A percentile compares a stretch with the other conserved stretches of the same genome.
These are phyloP conservation scores for Cheilosia scutellata DNA, from an alignment of 2,888 invertebrate genomes.

Conservation along the genomic window DNA sequence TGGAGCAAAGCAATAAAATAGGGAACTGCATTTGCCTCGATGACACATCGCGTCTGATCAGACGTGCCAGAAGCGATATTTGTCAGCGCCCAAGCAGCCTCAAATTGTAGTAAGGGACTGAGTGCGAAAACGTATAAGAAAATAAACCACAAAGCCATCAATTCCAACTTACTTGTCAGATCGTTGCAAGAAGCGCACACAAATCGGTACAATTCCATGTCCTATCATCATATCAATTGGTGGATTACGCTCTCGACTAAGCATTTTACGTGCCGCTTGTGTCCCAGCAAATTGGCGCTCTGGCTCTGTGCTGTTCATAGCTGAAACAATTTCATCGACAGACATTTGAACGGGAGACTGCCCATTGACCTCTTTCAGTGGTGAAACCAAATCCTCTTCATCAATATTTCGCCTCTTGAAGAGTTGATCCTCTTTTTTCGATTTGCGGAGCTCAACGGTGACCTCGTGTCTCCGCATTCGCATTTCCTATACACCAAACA, in stretches of 20 bases:
- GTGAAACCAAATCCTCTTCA: slow-evolving; percentile 85
- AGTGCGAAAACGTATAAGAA: slow-evolving; percentile 77
- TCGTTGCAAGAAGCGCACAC: slow-evolving; percentile 90
- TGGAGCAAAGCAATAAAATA: slow-evolving; percentile 90
- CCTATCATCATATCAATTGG: slow-evolving; percentile 94
- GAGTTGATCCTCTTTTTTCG: slow-evolving; percentile 96
- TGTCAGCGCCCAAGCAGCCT: slow-evolving; percentile 98
- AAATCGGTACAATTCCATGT: slow-evolving; percentile 92
- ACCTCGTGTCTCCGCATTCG: slow-evolving; percentile 95
- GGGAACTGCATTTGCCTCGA: slow-evolving; percentile 93
- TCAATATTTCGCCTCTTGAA: slow-evolving; percentile 94
- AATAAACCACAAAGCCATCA: neutral
- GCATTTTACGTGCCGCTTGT: slow-evolving; percentile 93
- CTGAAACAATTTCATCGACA: slow-evolving; percentile 90
- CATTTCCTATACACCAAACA: slow-evolving; percentile 84
- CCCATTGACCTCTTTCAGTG: slow-evolving; percentile 85
- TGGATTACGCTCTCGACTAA: slow-evolving; percentile 95
- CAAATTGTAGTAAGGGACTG: slow-evolving; percentile 93
- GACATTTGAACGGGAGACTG: slow-evolving; percentile 85
- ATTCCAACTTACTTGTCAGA: slow-evolving; percentile 87
- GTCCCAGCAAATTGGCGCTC: slow-evolving; percentile 88
- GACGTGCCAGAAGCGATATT: slow-evolving; percentile 98
- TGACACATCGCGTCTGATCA: slow-evolving; percentile 94
- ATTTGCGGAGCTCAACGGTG: slow-evolving; percentile 95
- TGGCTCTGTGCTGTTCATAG: slow-evolving; percentile 88